phyloP scores from a whole-genome alignment of 2,888 invertebrate genomes.

The Lithophane leautieri region DNA sequence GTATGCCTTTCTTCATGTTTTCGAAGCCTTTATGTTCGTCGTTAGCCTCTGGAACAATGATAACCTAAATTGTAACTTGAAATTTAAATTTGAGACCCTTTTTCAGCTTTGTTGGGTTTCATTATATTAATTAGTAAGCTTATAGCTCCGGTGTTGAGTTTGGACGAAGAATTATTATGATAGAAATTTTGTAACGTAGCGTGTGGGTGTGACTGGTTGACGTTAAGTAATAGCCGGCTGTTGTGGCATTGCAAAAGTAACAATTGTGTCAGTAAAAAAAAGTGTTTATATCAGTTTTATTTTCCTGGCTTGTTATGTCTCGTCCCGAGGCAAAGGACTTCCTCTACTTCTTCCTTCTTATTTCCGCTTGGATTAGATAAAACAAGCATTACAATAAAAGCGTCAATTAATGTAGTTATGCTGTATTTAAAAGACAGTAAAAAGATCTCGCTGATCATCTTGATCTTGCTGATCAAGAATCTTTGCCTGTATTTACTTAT shows the following conservation, averaged over 20 bases:
- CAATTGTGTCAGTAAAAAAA: background rate
- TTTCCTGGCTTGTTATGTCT: background rate
- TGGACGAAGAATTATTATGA: conserved; percentile 8
- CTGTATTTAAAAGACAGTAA: background rate
- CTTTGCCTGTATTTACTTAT: background rate
- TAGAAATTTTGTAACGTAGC: background rate
- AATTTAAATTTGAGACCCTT: conserved; percentile 51
- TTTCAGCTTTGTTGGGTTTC: conserved; percentile 44
- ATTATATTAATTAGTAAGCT: conserved; percentile 54
- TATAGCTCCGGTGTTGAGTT: conserved; percentile 24
- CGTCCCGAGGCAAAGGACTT: too few relatives aligned
- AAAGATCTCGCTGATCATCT: background rate
- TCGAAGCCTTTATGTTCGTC: conserved; percentile 39
- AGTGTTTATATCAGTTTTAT: background rate
- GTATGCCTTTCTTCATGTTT: conserved; percentile 36
- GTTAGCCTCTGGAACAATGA: conserved; percentile 36
- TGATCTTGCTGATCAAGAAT: background rate
- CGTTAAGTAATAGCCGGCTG: conserved; percentile 2
- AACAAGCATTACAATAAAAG: background rate
- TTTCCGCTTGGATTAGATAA: background rate
- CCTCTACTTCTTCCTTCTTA: too few relatives aligned
- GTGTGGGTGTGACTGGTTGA: background rate
- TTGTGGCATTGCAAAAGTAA: background rate
- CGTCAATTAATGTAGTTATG: background rate
- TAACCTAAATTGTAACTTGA: conserved; percentile 51